Base-by-base conservation (phyloP, 2,113 vertebrate species). In the Bufo bufo region DNA sequence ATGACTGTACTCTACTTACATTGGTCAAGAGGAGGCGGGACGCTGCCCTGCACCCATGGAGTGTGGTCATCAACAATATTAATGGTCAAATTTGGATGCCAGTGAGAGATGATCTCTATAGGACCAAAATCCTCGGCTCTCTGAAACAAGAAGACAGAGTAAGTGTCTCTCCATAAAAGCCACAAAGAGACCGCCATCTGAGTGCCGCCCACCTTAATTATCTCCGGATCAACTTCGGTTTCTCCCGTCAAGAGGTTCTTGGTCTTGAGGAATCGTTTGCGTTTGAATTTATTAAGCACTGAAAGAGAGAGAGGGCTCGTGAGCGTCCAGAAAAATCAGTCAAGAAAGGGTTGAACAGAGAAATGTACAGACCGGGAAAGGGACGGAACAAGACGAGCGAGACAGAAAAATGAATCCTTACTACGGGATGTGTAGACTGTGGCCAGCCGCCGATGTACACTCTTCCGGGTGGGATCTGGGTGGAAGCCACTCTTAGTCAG, bases 11-110 rank as follows among this genome's bases (percentile, higher is more conserved):
- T 2, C 63, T 12, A 78, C 97, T 95, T 93, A 99, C 98, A 96
- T 45, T 99, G 97, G 89, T 99, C 98, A 23, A 99, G 93, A 13
- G 98, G 98, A 0, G 98, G 97, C 0, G 98, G 98, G 3, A 99
- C 98, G 0, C 97, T 97, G 84, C 98, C 98, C 91, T 97, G 97
- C 23, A 98, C 97, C 98, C 98, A 99, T 0, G 98, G 97, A 0
- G 98, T 99, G 94, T 99, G 98, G 92, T 99, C 98, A 0, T 99
- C 98, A 72, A 99, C 97, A 82, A 99, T 98, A 91, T 99, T 99
- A 93, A 99, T 98, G 89, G 98, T 99, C 80, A 99, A 92, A 92
- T 99, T 99, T 69, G 98, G 97, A 89, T 99, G 98, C 98, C 98
- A 99, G 69, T 99, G 98, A 0, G 98, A 99, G 87, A 99, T 98